These are phyloP conservation scores for Dolichallabes microphthalmus DNA, from an alignment of 2,113 vertebrate species.

Conservation along the genomic window DNA sequence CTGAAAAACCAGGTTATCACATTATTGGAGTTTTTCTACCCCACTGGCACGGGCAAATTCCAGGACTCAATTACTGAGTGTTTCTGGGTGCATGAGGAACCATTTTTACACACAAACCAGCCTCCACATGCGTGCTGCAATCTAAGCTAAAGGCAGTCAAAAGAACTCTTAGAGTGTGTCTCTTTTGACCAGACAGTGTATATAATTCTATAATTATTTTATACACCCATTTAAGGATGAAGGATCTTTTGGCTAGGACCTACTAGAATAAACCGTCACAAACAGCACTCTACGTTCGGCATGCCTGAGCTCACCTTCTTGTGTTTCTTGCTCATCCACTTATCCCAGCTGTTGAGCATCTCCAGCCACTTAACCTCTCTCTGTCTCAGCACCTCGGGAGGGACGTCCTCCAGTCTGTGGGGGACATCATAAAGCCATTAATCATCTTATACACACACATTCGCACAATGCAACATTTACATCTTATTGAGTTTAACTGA, in stretches of 20 bases:
- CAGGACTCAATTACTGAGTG: no score
- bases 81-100: no score
- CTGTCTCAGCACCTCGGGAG: constrained; percentile 85
- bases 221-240: background rate
- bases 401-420: constrained; percentile 76
- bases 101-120: no score
- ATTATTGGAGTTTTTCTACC: no score
- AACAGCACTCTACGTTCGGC: background rate
- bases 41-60: no score
- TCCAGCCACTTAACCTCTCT: constrained; percentile 96
- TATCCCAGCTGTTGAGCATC: constrained; percentile 98
- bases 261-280: background rate
- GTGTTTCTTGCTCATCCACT: constrained; percentile 98
- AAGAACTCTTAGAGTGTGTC: no score
- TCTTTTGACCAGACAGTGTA: no score
- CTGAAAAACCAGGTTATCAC: no score
- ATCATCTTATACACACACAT: background rate
- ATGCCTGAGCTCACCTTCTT: constrained; percentile 81
- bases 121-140: no score
- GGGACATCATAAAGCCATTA: background rate
- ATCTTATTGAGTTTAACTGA: background rate
- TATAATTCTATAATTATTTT: no score
- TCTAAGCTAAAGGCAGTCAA: no score
- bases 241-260: background rate
- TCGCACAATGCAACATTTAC: background rate